phyloP scores from a whole-genome alignment of 1,140 invertebrate genomes.

The Heliothis subflexa region DNA sequence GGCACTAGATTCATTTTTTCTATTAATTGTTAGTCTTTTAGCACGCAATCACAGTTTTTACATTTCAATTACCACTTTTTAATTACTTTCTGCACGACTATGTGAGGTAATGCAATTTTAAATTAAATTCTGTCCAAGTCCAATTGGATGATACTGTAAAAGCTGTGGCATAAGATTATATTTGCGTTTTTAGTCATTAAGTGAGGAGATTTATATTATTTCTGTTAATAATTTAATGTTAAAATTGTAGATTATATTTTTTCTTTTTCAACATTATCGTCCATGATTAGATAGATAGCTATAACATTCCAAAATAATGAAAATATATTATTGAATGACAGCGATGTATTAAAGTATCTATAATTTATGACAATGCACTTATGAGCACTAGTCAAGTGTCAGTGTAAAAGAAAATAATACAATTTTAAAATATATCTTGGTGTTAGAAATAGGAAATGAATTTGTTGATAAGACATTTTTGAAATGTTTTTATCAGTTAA shows the following conservation, averaged over 20 bases:
- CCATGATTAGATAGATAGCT: constrained; percentile 49
- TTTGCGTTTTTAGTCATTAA: constrained; percentile 63
- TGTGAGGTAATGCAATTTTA: constrained; percentile 46
- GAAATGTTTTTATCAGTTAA: constrained; percentile 1
- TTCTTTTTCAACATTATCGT: constrained; percentile 46
- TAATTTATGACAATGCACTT: neutral
- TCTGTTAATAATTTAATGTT: constrained; percentile 52
- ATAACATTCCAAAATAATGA: constrained; percentile 59
- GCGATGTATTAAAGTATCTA: constrained; percentile 12
- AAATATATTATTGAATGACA: constrained; percentile 25
- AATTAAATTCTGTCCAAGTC: constrained; percentile 23
- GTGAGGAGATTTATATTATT: constrained; percentile 57
- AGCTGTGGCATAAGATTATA: constrained; percentile 67
- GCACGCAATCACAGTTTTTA: constrained; percentile 74
- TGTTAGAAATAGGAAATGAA: constrained; percentile 50
- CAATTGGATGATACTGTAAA: constrained; percentile 64
- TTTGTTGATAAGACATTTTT: constrained; percentile 14
- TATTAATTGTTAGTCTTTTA: constrained; percentile 60
- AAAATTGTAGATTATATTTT: constrained; percentile 36
- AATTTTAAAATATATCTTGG: constrained; percentile 28
- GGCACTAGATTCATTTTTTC: constrained; percentile 65
- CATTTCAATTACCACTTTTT: constrained; percentile 62
- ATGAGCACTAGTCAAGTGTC: neutral
- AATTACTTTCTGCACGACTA: constrained; percentile 51
- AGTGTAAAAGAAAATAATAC: constrained; percentile 16